These are phyloP conservation scores for Threskiornis aethiopicus DNA, from an alignment of 2,797 vertebrate genomes.

Conservation along the genomic window DNA sequence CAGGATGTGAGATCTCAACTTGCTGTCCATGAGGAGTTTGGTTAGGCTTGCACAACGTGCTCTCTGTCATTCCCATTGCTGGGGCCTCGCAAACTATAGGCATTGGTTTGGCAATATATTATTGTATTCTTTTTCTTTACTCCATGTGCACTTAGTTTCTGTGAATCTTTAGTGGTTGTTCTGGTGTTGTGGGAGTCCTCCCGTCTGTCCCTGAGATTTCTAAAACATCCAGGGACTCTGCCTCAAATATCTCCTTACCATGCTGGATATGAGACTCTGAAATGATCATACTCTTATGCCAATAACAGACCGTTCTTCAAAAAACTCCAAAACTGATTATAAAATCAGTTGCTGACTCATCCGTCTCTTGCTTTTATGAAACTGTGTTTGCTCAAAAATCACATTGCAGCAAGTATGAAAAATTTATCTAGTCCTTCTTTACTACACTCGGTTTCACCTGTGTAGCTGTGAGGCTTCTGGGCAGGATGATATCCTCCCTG, in stretches of 20 bases:
- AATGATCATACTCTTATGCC: not conserved
- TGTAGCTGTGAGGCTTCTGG: not conserved
- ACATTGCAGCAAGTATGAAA: not conserved
- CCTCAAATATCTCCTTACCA: not conserved
- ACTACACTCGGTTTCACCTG: not conserved
- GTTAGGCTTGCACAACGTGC: not conserved
- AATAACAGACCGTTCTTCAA: not conserved
- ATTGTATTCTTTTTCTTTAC: not conserved
- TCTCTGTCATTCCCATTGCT: not conserved
- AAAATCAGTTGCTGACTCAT: constrained; percentile 8
- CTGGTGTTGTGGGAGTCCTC: not conserved
- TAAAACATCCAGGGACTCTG: not conserved
- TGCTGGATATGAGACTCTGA: not conserved
- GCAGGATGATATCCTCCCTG: not conserved
- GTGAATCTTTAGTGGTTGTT: not conserved
- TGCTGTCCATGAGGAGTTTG: not conserved
- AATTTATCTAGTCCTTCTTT: not conserved
- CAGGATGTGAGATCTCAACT: not conserved
- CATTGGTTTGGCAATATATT: not conserved
- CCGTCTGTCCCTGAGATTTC: not conserved
- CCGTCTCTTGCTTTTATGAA: not conserved
- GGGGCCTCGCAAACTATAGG: not conserved
- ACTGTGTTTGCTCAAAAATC: not conserved
- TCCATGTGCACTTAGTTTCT: not conserved
- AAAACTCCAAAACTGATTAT: not conserved